Base-by-base conservation (phyloP, 2,797 vertebrate genomes). In the Macrochelys suwanniensis region DNA sequence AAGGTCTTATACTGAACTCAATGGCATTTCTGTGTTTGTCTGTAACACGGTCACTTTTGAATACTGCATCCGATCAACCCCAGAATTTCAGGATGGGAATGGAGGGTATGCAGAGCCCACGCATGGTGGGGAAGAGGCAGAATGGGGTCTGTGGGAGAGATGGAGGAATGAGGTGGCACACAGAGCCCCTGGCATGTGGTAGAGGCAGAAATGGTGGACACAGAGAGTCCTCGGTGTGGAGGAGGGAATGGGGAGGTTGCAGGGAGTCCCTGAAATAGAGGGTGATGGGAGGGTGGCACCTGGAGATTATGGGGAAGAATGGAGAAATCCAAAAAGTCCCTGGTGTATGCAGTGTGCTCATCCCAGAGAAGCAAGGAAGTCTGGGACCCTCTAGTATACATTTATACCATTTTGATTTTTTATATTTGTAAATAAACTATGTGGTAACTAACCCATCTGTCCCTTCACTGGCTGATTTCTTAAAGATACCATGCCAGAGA, bases 401-500 rank as follows among this genome's bases (percentile, higher is more conserved):
- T 26, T 59, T 2, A 19, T 68, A 65, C 42, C 87, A 47, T 6
- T 42, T 87, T 65, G 31, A 2, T 81, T 88, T 31, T 82, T 59
- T n/a, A 15, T 76, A 76, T 47, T 76, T 76, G 42, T 17, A 94
- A 93, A 57, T 45, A 54, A 92, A 4, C 1, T 59, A 51, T 84
- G 6, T 12, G 15, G n/a, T 80, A 93, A 45, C 49, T 79, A 79
- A 50, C 17, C 26, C 80, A 59, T 50, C 82, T n/a, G 12, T 50
- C 54, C 80, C 33, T 85, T 59, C 45, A 59, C 19, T 85, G 54
- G 50, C 11, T 89, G 31, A 28, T 12, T 94, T 89, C 89, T 85
- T 1, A 76, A 47, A 25, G 45, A 26, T 26, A 0, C 2, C 42
- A 88, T 17, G 42, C 15, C 0, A 0, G 42, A 81, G 31, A 10